Evolutionary conservation across 2,113 vertebrate genomes (phyloP).

Genomic region (Pardalotus punctatus): DNA sequence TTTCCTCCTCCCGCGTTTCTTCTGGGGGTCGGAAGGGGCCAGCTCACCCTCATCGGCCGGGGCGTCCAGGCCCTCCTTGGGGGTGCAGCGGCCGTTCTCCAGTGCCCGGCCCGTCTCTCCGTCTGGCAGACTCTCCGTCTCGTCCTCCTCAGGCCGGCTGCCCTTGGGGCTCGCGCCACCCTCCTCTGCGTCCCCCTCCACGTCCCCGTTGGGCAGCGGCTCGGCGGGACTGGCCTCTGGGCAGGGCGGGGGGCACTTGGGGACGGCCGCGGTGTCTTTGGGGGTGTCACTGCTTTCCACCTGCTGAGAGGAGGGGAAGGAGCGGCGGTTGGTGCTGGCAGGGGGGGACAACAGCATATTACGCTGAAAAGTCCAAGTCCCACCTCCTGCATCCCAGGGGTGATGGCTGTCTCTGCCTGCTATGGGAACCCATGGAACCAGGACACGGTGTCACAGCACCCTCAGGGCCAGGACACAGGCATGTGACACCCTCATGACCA

Average conservation of each 20-base stretch:
- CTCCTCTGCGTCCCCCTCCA: conserved; percentile 81
- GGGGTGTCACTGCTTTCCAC: conserved; percentile 79
- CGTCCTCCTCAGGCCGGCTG: conserved; percentile 68
- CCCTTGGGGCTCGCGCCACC: conserved; percentile 69
- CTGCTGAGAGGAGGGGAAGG: conserved; percentile 56
- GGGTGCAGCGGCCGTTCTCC: conserved; percentile 85
- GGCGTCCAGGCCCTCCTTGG: conserved; percentile 78
- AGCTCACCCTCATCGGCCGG: conserved; percentile 79
- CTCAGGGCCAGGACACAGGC: not conserved
- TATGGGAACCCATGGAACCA: not conserved
- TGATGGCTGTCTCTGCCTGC: accelerated
- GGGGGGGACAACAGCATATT: accelerated
- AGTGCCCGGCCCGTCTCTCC: conserved; percentile 73
- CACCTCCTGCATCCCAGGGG: not conserved
- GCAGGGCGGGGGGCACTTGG: conserved; percentile 76
- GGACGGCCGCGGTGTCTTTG: conserved; percentile 75
- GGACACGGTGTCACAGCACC: not conserved
- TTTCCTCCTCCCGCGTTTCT: conserved; percentile 87
- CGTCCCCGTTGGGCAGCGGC: conserved; percentile 87
- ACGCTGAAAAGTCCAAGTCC: accelerated
- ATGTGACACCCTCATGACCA: not conserved
- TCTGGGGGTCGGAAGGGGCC: conserved; percentile 68
- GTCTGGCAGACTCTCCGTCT: conserved; percentile 65
- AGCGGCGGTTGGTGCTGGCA: not conserved
- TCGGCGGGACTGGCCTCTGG: conserved; percentile 75